These are phyloP conservation scores for Numenius arquata DNA, from an alignment of 2,113 vertebrate genomes.

Conservation along the genomic window DNA sequence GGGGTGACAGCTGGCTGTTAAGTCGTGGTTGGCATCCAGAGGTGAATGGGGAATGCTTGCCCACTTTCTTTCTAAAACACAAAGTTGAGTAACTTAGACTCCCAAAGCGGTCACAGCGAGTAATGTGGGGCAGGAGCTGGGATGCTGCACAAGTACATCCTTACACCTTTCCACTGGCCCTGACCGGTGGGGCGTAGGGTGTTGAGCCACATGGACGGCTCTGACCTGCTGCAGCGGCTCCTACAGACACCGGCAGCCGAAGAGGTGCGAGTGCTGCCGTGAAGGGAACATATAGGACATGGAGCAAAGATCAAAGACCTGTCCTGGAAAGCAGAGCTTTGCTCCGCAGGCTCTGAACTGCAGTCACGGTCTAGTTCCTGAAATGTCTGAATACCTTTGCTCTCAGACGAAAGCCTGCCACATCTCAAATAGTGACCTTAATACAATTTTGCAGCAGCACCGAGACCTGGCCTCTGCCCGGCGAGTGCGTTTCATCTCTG, in stretches of 20 bases:
- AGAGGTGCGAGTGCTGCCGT: not conserved
- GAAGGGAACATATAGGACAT: not conserved
- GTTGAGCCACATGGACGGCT: not conserved
- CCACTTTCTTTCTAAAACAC: not conserved
- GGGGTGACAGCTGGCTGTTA: not conserved
- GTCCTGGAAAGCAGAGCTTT: not conserved
- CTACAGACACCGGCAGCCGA: rapidly evolving
- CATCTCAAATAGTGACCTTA: not conserved
- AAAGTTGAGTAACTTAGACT: not conserved
- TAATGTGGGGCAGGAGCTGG: rapidly evolving
- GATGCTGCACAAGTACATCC: not conserved
- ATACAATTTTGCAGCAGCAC: not conserved
- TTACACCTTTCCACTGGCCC: no score
- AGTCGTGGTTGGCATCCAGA: not conserved
- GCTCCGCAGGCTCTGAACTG: not conserved
- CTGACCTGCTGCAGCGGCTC: not conserved
- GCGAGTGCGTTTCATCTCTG: not conserved
- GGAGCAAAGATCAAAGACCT: not conserved
- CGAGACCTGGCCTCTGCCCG: not conserved
- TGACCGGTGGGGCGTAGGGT: not conserved
- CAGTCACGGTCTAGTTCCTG: not conserved
- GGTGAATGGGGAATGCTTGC: not conserved
- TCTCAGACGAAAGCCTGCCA: not conserved
- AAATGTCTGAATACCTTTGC: not conserved
- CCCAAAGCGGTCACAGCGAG: not conserved